phyloP scores from a whole-genome alignment of 2,113 vertebrate species.

The Noturus placidus region DNA sequence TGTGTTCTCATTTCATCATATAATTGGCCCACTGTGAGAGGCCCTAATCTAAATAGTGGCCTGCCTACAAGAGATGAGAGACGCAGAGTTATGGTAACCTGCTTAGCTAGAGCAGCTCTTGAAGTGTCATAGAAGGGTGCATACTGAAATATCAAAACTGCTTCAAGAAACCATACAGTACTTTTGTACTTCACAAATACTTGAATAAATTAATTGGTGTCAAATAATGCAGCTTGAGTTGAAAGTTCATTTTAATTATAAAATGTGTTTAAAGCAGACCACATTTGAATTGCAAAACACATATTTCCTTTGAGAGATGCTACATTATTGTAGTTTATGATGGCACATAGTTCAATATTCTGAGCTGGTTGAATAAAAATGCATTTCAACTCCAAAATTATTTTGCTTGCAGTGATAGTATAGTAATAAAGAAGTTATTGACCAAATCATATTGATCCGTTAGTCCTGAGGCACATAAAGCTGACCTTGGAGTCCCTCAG shows the following conservation, averaged over 20 bases:
- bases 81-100: slow-evolving; percentile 7
- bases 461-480: slow-evolving; percentile 94
- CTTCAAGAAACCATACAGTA: background rate
- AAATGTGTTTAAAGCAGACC: slow-evolving; percentile 30
- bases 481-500: slow-evolving; percentile 94
- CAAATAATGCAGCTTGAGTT: slow-evolving; percentile 36
- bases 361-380: slow-evolving; percentile 80
- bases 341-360: slow-evolving; percentile 88
- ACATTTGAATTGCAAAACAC: slow-evolving; percentile 60
- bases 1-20: slow-evolving; percentile 42
- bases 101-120: slow-evolving; percentile 20
- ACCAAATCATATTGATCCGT: slow-evolving; percentile 98
- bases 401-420: slow-evolving; percentile 92
- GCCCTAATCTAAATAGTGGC: slow-evolving; percentile 34
- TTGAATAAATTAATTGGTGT: slow-evolving; percentile 37
- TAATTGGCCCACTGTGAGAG: slow-evolving; percentile 51
- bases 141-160: background rate
- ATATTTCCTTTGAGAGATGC: slow-evolving; percentile 59
- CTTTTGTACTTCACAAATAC: background rate
- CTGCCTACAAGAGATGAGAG: background rate
- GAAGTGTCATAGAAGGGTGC: slow-evolving; percentile 33
- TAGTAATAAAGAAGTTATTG: slow-evolving; percentile 99
- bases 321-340: slow-evolving; percentile 64
- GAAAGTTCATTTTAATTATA: slow-evolving; percentile 38
- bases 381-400: slow-evolving; percentile 98